A percentile compares a stretch with the other conserved stretches of the same genome.
Conservation (phyloP, 1,140 invertebrate genomes). For the Palaemon carinicauda region DNA sequence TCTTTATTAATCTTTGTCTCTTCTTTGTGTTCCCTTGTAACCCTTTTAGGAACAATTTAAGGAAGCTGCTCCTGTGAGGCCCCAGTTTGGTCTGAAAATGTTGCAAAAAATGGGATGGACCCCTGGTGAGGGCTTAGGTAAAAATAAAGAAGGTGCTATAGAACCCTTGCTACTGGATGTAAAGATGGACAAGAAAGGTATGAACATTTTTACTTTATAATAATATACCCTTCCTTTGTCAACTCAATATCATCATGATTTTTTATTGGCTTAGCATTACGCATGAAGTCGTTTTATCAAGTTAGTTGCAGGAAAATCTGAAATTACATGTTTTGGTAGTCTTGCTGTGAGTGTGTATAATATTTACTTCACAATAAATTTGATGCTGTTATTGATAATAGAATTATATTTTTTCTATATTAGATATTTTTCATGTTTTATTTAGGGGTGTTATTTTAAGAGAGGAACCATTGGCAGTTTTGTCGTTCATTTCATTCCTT, state of each 20-base stretch:
- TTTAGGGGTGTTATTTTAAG: too few relatives aligned
- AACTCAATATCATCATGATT: not conserved
- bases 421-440: too few relatives aligned
- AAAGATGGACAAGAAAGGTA: constrained; percentile 91
- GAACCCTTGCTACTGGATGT: constrained; percentile 90
- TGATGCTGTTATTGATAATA: too few relatives aligned
- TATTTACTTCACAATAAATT: too few relatives aligned
- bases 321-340: too few relatives aligned
- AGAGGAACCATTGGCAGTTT: too few relatives aligned
- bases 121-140: constrained; percentile 93
- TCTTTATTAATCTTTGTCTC: not conserved
- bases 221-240: not conserved
- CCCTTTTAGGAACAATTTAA: constrained; percentile 48
- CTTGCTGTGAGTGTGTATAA: too few relatives aligned
- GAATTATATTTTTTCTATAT: too few relatives aligned
- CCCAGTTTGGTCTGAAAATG: constrained; percentile 94
- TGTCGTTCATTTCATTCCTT: too few relatives aligned
- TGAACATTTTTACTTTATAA: not conserved
- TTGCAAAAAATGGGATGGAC: constrained; percentile 99
- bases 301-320: too few relatives aligned
- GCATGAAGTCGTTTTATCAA: too few relatives aligned
- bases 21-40: constrained; percentile 20
- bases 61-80: constrained; percentile 70
- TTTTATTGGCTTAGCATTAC: too few relatives aligned
- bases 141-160: constrained; percentile 88